phyloP scores from a whole-genome alignment of 2,888 invertebrate species.

The Taphrorychus bicolor region DNA sequence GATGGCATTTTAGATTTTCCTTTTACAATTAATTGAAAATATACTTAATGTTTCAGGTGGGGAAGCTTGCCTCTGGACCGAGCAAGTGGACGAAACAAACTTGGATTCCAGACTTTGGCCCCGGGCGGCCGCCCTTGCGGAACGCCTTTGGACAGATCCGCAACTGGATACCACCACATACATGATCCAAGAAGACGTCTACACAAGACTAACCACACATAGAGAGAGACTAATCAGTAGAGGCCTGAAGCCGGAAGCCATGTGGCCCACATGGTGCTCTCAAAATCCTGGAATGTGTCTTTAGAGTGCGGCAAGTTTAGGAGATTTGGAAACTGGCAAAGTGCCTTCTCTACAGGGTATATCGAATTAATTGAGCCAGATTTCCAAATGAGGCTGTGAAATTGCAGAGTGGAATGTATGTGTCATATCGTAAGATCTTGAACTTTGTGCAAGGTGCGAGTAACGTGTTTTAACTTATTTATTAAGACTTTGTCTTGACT shows the following conservation, averaged over 20 bases:
- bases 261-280: constrained; percentile 80
- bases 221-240: constrained; percentile 68
- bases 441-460: neutral
- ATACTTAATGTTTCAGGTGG: constrained; percentile 65
- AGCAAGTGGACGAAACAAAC: constrained; percentile 76
- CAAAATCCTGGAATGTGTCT: constrained; percentile 79
- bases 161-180: constrained; percentile 53
- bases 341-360: neutral
- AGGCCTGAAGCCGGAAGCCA: constrained; percentile 72
- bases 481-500: neutral
- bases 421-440: neutral
- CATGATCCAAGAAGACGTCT: constrained; percentile 69
- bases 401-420: neutral
- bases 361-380: neutral
- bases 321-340: neutral
- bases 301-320: constrained; percentile 44
- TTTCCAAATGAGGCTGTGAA: neutral
- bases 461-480: neutral
- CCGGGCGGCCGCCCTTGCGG: constrained; percentile 80
- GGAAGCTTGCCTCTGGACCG: constrained; percentile 86
- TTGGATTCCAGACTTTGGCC: constrained; percentile 86
- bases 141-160: constrained; percentile 77
- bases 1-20: too few species aligned
- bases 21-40: neutral
- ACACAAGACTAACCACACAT: constrained; percentile 72